These are phyloP conservation scores for Allobates femoralis DNA, from an alignment of 2,797 vertebrate species.

Conservation along the genomic window DNA sequence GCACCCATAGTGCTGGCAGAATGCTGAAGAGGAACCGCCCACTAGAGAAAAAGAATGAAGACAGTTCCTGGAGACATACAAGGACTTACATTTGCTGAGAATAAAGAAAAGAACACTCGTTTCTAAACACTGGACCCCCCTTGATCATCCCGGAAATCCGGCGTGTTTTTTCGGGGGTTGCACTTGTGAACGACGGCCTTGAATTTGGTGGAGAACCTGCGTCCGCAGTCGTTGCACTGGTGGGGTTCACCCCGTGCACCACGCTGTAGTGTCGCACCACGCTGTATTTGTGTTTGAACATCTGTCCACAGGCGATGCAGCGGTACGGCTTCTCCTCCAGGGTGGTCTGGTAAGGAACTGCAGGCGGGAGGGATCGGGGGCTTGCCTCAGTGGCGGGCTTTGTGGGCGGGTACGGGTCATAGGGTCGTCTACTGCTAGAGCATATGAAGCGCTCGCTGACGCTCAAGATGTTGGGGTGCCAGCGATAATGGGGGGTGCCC, in stretches of 20 bases:
- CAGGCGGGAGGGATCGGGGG: not conserved
- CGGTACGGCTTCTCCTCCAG: constrained; percentile 24
- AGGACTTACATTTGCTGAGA: too few relatives aligned
- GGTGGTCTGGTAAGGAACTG: not conserved
- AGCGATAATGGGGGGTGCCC: not conserved
- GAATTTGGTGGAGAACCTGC: constrained; percentile 30
- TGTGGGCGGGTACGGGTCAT: not conserved
- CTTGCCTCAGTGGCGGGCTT: not conserved
- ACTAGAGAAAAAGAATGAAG: too few relatives aligned
- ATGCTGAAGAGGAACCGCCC: too few relatives aligned
- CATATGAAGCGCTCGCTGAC: constrained; percentile 38
- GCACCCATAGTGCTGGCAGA: too few relatives aligned
- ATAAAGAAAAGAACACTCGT: not conserved
- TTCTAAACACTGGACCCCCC: not conserved
- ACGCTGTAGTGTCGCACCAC: constrained; percentile 31
- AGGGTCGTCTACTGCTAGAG: not conserved
- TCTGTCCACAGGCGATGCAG: constrained; percentile 35
- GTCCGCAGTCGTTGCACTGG: constrained; percentile 40
- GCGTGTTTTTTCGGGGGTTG: not conserved
- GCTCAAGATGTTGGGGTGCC: constrained; percentile 42
- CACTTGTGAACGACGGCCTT: constrained; percentile 40
- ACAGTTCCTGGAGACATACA: too few relatives aligned
- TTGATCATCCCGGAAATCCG: constrained; percentile 5
- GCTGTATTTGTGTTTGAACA: constrained; percentile 42
- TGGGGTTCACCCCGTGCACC: constrained; percentile 34